Evolutionary conservation across 2,113 vertebrate genomes (phyloP), one percentile per base, ranked within the genome.

Genomic region (Poeciliopsis retropinna): DNA sequence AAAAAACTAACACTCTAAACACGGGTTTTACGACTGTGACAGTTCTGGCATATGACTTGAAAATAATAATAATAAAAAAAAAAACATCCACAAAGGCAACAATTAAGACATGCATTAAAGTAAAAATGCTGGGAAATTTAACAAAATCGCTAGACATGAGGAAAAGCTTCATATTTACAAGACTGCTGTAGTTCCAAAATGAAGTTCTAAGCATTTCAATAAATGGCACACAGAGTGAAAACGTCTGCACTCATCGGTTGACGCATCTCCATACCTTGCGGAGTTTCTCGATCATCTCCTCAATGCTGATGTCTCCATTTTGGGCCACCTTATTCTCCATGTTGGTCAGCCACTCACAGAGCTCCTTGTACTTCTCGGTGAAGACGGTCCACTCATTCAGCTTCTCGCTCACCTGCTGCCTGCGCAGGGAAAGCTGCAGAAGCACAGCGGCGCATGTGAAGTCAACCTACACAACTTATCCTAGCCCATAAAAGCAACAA

Each of bases 251-350:
- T 64, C 25, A 54, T n/a, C 29, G 39, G 17, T 0, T 17, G 41
- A 14, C 10, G 15, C 22, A 1, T 57, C 0, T 28, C 5, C 60
- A 7, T 95, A 99, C 98, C 97, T 99, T 99, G 86, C 91, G 95
- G 31, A 99, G 96, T 89, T 98, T 98, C 70, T 99, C 97, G 6
- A 99, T 98, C 97, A 98, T 99, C 67, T 99, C 97, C 85, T 99
- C 98, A 22, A 99, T 99, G 92, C 97, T 96, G 88, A 98, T 93
- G 90, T 99, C 98, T 29, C 97, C 97, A 54, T 97, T 99, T 70
- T 98, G 97, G 54, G 97, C 98, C 44, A 99, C 97, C 76, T 97
- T 98, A 94, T 95, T 96, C 88, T 99, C 98, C 97, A 99, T 99
- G 77, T 95, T 95, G 0, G 97, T 97, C 89, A 99, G 90, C 98